Conservation (phyloP, 2,797 vertebrate genomes). For the Lates japonicus region DNA sequence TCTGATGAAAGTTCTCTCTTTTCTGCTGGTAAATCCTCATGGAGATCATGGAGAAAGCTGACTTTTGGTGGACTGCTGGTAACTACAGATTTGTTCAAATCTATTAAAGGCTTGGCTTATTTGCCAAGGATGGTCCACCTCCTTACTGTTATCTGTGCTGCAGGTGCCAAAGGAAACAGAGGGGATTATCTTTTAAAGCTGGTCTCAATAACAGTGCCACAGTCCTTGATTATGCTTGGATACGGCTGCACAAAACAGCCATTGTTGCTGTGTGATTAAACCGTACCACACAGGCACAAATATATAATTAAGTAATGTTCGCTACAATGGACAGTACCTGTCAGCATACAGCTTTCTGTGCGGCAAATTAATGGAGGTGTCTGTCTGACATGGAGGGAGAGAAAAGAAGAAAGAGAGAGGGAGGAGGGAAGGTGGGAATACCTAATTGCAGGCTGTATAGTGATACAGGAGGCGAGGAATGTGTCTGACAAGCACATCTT, state of each 20-base stretch:
- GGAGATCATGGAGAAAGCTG: not conserved
- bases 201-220: conserved; percentile 46
- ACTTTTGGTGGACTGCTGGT: not conserved
- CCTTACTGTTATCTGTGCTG: conserved; percentile 4
- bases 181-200: conserved; percentile 32
- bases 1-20: not conserved
- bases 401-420: conserved; percentile 34
- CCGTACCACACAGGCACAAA: conserved; percentile 37
- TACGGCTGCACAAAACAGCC: conserved; percentile 64
- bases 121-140: conserved; percentile 3
- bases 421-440: conserved; percentile 54
- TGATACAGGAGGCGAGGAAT: conserved; percentile 80
- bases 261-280: conserved; percentile 71
- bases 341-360: conserved; percentile 50
- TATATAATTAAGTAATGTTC: conserved; percentile 62
- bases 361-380: conserved; percentile 69
- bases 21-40: not conserved
- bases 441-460: conserved; percentile 78
- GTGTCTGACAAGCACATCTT: conserved; percentile 72
- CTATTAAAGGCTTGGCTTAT: conserved; percentile 28
- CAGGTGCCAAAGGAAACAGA: conserved; percentile 55
- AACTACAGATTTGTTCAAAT: conserved; percentile 8
- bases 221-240: conserved; percentile 36
- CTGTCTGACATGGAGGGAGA: conserved; percentile 56
- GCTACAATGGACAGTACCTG: conserved; percentile 54